phyloP scores from a whole-genome alignment of 1,140 invertebrate genomes.

The Drosophila lacertosa region DNA sequence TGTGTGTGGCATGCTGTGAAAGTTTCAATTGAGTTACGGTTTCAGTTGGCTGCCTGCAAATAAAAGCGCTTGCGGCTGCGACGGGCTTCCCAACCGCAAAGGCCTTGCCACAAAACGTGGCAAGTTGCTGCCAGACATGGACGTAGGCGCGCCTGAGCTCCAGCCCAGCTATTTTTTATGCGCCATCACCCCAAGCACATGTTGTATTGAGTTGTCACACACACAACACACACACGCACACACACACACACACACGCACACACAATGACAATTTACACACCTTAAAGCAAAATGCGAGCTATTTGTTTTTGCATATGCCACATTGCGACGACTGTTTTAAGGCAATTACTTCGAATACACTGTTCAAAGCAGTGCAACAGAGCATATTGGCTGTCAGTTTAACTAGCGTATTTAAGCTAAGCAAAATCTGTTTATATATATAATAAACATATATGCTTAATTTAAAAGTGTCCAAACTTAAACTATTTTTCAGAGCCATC shows the following conservation, averaged over 20 bases:
- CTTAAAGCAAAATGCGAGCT: conserved; percentile 46
- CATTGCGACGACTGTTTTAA: conserved; percentile 46
- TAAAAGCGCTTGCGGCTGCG: conserved; percentile 41
- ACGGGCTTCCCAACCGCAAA: conserved; percentile 12
- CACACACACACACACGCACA: conserved; percentile 13
- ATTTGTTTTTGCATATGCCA: conserved; percentile 67
- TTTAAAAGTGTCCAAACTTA: too few relatives aligned
- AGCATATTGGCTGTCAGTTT: not conserved
- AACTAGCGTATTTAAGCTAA: too few relatives aligned
- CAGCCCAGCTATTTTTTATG: conserved; percentile 46
- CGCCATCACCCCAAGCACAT: conserved; percentile 20
- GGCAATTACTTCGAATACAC: conserved; percentile 61
- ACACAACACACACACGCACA: conserved; percentile 35
- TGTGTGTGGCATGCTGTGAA: conserved; percentile 13
- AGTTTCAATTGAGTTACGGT: conserved; percentile 55
- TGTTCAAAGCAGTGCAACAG: too few relatives aligned
- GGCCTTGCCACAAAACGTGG: conserved; percentile 18
- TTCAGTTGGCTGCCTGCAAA: conserved; percentile 42
- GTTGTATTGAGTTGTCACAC: conserved; percentile 41
- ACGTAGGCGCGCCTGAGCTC: conserved; percentile 2
- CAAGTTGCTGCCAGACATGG: not conserved
- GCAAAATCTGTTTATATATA: too few relatives aligned
- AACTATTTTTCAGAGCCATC: too few relatives aligned
- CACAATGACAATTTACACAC: conserved; percentile 24
- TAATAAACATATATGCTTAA: too few relatives aligned